phyloP scores from a whole-genome alignment of 2,113 vertebrate species.

The Variabilichromis moorii region DNA sequence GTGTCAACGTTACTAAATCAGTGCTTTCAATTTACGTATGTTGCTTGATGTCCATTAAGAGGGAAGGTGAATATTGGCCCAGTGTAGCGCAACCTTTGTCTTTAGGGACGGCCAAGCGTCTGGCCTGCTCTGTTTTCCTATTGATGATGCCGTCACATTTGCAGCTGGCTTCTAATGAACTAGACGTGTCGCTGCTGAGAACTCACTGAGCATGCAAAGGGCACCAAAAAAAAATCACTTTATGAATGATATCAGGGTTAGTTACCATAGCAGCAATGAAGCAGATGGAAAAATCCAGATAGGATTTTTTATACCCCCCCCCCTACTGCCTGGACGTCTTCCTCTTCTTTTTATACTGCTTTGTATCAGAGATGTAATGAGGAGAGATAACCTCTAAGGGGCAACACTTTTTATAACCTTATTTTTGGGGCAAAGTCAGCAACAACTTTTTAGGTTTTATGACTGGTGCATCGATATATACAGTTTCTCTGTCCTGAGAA shows the following conservation, averaged over 20 bases:
- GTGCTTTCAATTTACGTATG: slow-evolving; percentile 51
- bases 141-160: not conserved
- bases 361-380: not conserved
- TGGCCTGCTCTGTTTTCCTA: not conserved
- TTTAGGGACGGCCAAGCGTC: not conserved
- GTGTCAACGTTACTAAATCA: slow-evolving; percentile 14
- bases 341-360: not conserved
- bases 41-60: slow-evolving; percentile 45
- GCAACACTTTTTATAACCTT: not conserved
- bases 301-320: not conserved
- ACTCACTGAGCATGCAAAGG: not conserved
- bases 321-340: not conserved
- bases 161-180: not conserved
- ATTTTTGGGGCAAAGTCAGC: not conserved
- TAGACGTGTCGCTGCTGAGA: not conserved
- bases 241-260: not conserved
- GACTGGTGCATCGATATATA: not conserved
- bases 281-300: not conserved
- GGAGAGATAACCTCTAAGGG: not conserved
- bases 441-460: not conserved
- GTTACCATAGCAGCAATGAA: slow-evolving; percentile 14
- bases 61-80: slow-evolving; percentile 12
- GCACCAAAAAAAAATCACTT: not conserved
- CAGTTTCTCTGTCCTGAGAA: not conserved
- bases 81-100: not conserved